phyloP scores from a whole-genome alignment of 2,113 vertebrate species.

The Centropristis striata region DNA sequence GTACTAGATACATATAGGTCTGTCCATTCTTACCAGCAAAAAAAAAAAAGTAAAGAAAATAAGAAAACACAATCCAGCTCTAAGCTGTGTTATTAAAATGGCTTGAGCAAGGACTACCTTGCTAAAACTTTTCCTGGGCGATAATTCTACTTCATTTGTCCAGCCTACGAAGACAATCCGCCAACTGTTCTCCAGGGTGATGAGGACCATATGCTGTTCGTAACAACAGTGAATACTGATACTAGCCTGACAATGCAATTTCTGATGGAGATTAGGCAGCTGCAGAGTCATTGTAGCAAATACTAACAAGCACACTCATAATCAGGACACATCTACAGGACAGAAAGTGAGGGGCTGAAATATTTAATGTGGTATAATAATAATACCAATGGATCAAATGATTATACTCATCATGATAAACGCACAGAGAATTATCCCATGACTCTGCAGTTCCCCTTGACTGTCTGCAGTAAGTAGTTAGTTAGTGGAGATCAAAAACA shows the following conservation, averaged over 20 bases:
- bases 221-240: slow-evolving; percentile 44
- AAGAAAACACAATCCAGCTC: neutral
- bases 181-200: slow-evolving; percentile 43
- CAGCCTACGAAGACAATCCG: slow-evolving; percentile 22
- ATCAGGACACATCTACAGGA: neutral
- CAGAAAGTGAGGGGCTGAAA: neutral
- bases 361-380: neutral
- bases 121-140: slow-evolving; percentile 21
- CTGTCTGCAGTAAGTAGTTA: neutral
- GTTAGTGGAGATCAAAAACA: slow-evolving; percentile 5
- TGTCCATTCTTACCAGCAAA: neutral
- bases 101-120: neutral
- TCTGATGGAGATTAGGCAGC: slow-evolving; percentile 27
- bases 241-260: slow-evolving; percentile 33
- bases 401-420: neutral
- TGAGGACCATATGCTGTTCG: slow-evolving; percentile 40
- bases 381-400: neutral
- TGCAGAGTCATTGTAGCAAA: slow-evolving; percentile 11
- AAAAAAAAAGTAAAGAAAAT: neutral
- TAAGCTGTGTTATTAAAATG: neutral
- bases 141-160: slow-evolving; percentile 50
- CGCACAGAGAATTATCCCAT: neutral
- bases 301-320: slow-evolving; percentile 4
- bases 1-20: neutral
- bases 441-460: neutral